These are phyloP conservation scores for Cantharis nigra DNA, from an alignment of 2,888 invertebrate genomes.

Conservation along the genomic window DNA sequence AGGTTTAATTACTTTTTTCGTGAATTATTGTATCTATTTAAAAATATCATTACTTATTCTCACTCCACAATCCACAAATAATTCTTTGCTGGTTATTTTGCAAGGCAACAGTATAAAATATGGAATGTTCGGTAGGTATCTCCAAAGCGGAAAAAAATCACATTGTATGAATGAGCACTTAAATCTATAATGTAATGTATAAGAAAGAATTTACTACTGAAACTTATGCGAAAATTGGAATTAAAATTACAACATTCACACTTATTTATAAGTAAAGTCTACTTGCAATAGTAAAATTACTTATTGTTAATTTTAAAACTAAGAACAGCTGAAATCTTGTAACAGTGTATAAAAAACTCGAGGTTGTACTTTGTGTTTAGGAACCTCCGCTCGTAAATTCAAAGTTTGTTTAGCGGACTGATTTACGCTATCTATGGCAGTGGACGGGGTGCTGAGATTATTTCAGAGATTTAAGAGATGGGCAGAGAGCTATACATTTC, in stretches of 20 bases:
- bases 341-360: background rate
- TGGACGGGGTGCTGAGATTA: conserved; percentile 20
- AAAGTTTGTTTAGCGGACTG: conserved; percentile 31
- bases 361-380: conserved; percentile 13
- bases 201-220: too few species aligned
- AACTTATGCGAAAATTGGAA: too few species aligned
- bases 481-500: background rate
- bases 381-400: conserved; percentile 29
- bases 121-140: too few species aligned
- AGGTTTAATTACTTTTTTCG: too few species aligned
- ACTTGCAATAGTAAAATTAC: background rate
- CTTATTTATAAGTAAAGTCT: background rate
- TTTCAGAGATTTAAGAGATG: conserved; percentile 16
- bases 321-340: background rate
- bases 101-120: too few species aligned
- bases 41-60: too few species aligned
- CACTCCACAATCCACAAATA: background rate
- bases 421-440: conserved; percentile 28
- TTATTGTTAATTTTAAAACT: background rate
- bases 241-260: too few species aligned
- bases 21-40: too few species aligned
- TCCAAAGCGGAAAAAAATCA: too few species aligned
- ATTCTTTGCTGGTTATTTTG: too few species aligned
- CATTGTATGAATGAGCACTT: too few species aligned
- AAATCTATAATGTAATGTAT: too few species aligned